Evolutionary conservation across 1,140 invertebrate species (phyloP).

Genomic region (Spodoptera frugiperda): DNA sequence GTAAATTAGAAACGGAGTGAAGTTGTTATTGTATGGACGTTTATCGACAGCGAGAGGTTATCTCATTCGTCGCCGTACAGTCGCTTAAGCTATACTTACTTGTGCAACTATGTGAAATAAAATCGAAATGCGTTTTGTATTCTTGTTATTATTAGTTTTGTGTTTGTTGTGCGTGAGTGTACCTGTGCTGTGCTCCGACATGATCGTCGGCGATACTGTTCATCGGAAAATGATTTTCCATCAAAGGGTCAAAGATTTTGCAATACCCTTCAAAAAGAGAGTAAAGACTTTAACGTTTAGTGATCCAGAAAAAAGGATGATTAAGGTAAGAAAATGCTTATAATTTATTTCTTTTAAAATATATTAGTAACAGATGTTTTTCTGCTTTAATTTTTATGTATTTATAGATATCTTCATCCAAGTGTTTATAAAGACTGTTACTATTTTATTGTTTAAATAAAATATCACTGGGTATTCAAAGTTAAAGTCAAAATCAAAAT

Average conservation of each 20-base stretch:
- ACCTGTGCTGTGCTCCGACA: constrained; percentile 64
- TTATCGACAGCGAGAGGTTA: constrained; percentile 65
- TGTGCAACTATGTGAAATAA: constrained; percentile 62
- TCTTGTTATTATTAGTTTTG: constrained; percentile 59
- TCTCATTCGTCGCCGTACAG: constrained; percentile 62
- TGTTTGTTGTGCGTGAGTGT: constrained; percentile 68
- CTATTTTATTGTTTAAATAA: too few relatives aligned
- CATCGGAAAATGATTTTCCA: constrained; percentile 84
- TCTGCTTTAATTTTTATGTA: background rate
- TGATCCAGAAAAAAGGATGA: constrained; percentile 79
- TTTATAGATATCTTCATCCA: too few relatives aligned
- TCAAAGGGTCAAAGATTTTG: constrained; percentile 80
- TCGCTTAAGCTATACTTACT: constrained; percentile 54
- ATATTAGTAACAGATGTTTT: background rate
- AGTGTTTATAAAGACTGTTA: background rate
- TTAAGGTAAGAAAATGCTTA: constrained; percentile 67
- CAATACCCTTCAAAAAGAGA: constrained; percentile 82
- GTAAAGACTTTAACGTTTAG: constrained; percentile 73
- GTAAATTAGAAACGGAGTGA: constrained; percentile 34
- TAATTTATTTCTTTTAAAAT: background rate
- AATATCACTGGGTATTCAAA: too few relatives aligned
- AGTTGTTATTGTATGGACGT: constrained; percentile 50
- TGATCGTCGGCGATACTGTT: constrained; percentile 80
- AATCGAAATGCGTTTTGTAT: constrained; percentile 70
- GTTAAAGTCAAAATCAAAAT: too few relatives aligned